Conservation (phyloP, 2,888 invertebrate genomes). For the Ochlodes sylvanus region DNA sequence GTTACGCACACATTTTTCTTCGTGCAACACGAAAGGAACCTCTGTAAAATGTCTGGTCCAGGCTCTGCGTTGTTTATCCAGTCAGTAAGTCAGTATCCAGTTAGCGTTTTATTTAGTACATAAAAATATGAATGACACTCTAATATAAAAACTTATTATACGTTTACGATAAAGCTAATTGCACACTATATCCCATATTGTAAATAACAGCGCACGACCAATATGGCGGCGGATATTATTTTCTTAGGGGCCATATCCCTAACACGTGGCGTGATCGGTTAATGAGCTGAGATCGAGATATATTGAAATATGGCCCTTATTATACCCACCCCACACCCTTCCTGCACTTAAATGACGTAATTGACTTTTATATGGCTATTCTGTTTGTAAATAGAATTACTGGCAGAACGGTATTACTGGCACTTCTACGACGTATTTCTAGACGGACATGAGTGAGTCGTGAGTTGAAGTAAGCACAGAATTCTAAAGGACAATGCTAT, state of each 20-base stretch:
- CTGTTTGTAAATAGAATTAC: neutral
- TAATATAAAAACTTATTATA: neutral
- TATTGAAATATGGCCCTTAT: conserved; percentile 32
- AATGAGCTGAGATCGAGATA: conserved; percentile 33
- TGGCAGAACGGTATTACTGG: too few species aligned
- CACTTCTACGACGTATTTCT: too few species aligned
- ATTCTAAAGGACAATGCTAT: too few species aligned
- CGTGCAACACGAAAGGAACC: too few species aligned
- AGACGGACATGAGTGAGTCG: too few species aligned
- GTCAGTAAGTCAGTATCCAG: too few species aligned
- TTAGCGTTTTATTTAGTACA: too few species aligned
- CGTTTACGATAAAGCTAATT: conserved; percentile 21
- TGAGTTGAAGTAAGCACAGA: too few species aligned
- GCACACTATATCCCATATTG: conserved; percentile 6
- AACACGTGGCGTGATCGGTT: conserved; percentile 29
- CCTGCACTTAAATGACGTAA: conserved; percentile 21
- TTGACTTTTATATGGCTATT: conserved; percentile 20
- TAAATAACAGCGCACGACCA: conserved; percentile 16
- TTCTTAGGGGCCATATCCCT: conserved; percentile 28
- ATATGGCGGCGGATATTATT: conserved; percentile 19
- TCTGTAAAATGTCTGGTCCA: too few species aligned
- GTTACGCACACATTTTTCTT: too few species aligned
- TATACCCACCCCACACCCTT: conserved; percentile 19
- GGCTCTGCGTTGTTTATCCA: too few species aligned
- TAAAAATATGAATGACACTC: neutral